Evolutionary conservation across 2,113 vertebrate species (phyloP), one percentile per base, ranked within the genome.

Genomic region (Dendrocopos noguchii): DNA sequence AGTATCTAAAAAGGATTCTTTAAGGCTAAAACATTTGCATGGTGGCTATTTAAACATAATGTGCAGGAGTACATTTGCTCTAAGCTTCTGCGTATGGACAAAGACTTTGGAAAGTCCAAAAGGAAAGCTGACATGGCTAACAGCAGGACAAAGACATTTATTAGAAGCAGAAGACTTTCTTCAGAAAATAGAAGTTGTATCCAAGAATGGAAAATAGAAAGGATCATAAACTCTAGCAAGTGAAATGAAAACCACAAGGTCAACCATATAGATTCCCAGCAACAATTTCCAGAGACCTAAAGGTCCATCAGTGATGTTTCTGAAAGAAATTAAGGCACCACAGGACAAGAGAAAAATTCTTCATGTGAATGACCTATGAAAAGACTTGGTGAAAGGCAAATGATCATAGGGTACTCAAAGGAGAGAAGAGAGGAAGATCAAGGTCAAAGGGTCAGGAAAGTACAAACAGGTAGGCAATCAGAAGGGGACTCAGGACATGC

Each of bases 101-200:
- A 90, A 93, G 47, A 31, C 52, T 80, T 83, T 64, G 64, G 52
- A 83, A 93, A 82, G 39, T 82, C 91, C 76, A 74, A 79, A 87
- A 93, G 47, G 42, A 85, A 91, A 91, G 76, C 25, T 91, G 82
- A 90, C 87, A 91, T 36, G 60, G 72, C 65, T 88, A 90, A 75
- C 85, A 93, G 68, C 68, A 85, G 85, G 65, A 74, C 53, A 80
- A 90, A 91, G 42, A 61, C 85, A 83, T 94, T 94, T 90, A 95
- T 91, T 95, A 90, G 79, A 91, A 93, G 68, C 82, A 91, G 88
- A 91, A 93, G 68, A 87, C 18, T 73, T 87, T 71, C 80, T 94
- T 86, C 81, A 91, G 56, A 53, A 95, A 74, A 74, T 31, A 67
- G 19, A 80, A 80, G 31, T 50, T 80, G 29, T 85, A 76, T 83